These are phyloP conservation scores for Acanthiza pusilla DNA, from an alignment of 2,797 vertebrate genomes.

Conservation along the genomic window DNA sequence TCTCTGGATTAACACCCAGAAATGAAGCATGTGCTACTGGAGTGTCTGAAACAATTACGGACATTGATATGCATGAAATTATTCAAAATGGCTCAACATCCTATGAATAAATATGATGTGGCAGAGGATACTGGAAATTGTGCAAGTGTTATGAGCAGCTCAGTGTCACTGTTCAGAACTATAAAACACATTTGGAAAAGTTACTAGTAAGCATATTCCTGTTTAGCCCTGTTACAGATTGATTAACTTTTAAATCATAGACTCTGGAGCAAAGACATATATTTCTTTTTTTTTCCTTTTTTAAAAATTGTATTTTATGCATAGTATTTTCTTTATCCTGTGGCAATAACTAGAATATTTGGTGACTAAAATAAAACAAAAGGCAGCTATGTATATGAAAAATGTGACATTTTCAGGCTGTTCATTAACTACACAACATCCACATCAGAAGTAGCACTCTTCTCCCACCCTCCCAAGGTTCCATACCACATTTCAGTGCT, in stretches of 20 bases:
- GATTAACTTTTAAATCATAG: conserved; percentile 26
- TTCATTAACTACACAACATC: background rate
- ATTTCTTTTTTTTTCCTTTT: background rate
- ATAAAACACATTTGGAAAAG: background rate
- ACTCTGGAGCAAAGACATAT: background rate
- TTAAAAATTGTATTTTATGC: background rate
- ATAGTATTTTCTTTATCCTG: background rate
- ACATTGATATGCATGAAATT: conserved; percentile 61
- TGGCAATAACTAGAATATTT: background rate
- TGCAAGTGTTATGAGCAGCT: conserved; percentile 12
- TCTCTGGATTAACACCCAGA: conserved; percentile 43
- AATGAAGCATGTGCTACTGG: conserved; percentile 57
- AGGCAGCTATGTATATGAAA: background rate
- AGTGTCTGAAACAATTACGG: conserved; percentile 62
- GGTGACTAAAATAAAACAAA: background rate
- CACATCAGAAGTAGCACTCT: background rate
- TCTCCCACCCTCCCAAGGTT: background rate
- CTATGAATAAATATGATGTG: conserved; percentile 56
- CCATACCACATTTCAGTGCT: background rate
- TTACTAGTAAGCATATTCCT: background rate
- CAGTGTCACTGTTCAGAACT: conserved; percentile 12
- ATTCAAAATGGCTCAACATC: conserved; percentile 48
- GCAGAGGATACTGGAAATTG: conserved; percentile 25
- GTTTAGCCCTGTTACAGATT: background rate
- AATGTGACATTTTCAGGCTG: background rate